phyloP scores from a whole-genome alignment of 2,888 invertebrate species.

The Orthosia gracilis region DNA sequence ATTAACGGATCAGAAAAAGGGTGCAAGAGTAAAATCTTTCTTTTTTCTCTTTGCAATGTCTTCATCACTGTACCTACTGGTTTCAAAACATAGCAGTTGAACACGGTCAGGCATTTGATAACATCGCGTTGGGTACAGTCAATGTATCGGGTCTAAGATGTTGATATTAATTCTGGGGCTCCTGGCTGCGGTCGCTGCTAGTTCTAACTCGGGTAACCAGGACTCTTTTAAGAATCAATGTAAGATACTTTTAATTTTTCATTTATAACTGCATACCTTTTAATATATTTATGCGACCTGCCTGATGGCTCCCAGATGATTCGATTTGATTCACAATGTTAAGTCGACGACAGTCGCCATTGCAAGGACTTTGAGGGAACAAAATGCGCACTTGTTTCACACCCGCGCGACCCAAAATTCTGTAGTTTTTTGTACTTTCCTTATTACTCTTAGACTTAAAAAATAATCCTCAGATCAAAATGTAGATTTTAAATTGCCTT shows the following conservation, averaged over 20 bases:
- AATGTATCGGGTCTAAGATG: slow-evolving; percentile 37
- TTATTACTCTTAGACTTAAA: too few relatives aligned
- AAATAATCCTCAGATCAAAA: too few relatives aligned
- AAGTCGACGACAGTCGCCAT: too few relatives aligned
- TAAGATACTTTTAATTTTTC: slow-evolving; percentile 63
- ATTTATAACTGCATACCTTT: not conserved
- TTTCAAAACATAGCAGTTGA: slow-evolving; percentile 2
- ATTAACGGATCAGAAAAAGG: slow-evolving; percentile 31
- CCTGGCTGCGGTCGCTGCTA: slow-evolving; percentile 23
- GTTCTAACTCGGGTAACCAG: slow-evolving; percentile 27
- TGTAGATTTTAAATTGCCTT: too few relatives aligned
- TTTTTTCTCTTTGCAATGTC: slow-evolving; percentile 29
- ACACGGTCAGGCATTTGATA: slow-evolving; percentile 16
- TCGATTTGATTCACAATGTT: too few relatives aligned
- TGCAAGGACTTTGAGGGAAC: too few relatives aligned
- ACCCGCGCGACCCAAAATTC: too few relatives aligned
- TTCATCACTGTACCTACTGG: slow-evolving; percentile 34
- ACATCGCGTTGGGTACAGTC: slow-evolving; percentile 14
- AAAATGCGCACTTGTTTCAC: too few relatives aligned
- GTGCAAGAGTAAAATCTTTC: not conserved
- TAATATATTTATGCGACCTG: too few relatives aligned
- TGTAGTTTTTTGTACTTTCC: too few relatives aligned
- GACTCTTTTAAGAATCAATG: slow-evolving; percentile 75
- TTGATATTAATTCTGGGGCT: slow-evolving; percentile 41
- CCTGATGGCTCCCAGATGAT: too few relatives aligned